Percentiles rank a stretch among this genome's conserved stretches.
Evolutionary conservation across 1,140 invertebrate genomes (phyloP).

Genomic region (Hylaeus anthracinus): DNA sequence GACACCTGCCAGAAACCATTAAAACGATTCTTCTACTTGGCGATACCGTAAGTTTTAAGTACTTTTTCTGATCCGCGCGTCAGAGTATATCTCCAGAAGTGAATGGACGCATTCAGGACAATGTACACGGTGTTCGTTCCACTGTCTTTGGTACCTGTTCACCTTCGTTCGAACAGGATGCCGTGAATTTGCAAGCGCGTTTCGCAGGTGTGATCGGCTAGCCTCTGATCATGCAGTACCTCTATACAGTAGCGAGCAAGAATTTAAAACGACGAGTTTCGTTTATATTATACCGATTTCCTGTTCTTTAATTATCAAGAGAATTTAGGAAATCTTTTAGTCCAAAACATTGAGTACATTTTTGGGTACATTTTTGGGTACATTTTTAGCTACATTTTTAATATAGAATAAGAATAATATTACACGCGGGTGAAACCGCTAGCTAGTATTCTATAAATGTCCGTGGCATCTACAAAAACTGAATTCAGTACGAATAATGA

Average conservation of each 20-base stretch:
- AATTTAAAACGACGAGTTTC: no score
- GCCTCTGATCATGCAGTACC: neutral
- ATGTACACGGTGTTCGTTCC: slow-evolving; percentile 1
- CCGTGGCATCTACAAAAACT: slow-evolving; percentile 7
- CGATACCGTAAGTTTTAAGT: slow-evolving; percentile 38
- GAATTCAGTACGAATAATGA: neutral
- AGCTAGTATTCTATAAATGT: neutral
- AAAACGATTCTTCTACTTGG: slow-evolving; percentile 6
- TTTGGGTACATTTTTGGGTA: no score
- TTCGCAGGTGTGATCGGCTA: slow-evolving; percentile 32
- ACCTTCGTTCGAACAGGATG: slow-evolving; percentile 37
- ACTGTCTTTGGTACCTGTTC: slow-evolving; percentile 32
- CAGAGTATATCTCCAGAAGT: slow-evolving; percentile 10
- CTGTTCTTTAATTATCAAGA: no score
- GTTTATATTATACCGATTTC: no score
- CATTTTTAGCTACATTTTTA: no score
- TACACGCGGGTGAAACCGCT: no score
- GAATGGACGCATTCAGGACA: slow-evolving; percentile 21
- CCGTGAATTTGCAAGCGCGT: slow-evolving; percentile 28
- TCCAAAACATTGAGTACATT: no score
- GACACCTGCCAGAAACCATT: slow-evolving; percentile 14
- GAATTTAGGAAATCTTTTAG: no score
- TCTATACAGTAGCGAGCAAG: no score
- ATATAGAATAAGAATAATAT: no score
- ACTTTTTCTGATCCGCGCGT: slow-evolving; percentile 13